A percentile compares a stretch with the other conserved stretches of the same genome.
These are phyloP conservation scores for Phyllostomus hastatus DNA, from an alignment of 2,113 vertebrate species.

Conservation along the genomic window DNA sequence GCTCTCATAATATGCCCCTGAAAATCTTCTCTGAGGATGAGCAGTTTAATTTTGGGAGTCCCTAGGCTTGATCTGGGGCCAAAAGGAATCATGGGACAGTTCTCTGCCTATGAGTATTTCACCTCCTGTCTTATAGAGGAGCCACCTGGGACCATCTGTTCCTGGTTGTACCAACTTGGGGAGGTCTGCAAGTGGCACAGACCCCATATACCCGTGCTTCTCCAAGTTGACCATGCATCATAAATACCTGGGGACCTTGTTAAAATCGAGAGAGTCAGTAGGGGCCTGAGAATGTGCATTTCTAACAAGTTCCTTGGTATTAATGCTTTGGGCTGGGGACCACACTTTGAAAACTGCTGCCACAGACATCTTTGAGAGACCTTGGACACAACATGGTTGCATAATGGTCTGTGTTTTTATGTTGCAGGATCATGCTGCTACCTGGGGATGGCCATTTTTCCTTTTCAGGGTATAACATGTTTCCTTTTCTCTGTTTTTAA, in stretches of 20 bases:
- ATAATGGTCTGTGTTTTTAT: conserved; percentile 71
- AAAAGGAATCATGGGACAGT: not conserved
- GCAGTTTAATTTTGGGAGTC: conserved; percentile 29
- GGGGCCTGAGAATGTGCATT: not conserved
- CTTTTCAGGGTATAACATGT: conserved; percentile 81
- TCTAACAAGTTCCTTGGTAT: not conserved
- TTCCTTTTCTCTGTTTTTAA: conserved; percentile 40
- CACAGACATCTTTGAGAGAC: not conserved
- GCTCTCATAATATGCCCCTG: not conserved
- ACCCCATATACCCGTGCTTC: not conserved
- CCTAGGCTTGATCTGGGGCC: not conserved
- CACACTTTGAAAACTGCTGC: not conserved
- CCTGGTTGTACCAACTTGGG: not conserved
- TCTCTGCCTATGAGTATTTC: conserved; percentile 31
- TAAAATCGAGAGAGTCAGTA: not conserved
- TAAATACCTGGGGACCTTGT: not conserved
- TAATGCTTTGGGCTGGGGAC: not conserved
- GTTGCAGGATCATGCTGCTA: conserved; percentile 77
- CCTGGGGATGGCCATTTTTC: conserved; percentile 78
- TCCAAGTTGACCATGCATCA: not conserved
- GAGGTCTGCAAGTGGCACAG: not conserved
- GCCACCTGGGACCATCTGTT: not conserved
- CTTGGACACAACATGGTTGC: not conserved
- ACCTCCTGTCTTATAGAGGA: conserved; percentile 34
- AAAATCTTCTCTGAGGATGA: not conserved